phyloP scores from a whole-genome alignment of 92 coral and sea anemone genomes.

The Palythoa grandis region DNA sequence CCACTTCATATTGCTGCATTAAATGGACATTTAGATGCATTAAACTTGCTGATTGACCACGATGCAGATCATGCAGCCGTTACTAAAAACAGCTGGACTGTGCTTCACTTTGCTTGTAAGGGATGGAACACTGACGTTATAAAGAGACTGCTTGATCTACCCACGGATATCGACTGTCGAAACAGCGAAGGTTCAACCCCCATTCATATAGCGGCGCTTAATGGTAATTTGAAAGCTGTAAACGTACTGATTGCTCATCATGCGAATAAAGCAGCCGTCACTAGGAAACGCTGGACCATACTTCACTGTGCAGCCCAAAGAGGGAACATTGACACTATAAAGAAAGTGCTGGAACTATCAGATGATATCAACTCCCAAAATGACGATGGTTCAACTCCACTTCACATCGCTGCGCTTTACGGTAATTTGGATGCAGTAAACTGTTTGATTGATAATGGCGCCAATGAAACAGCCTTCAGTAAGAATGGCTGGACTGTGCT shows the following conservation, averaged over 20 bases:
- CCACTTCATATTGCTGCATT: slow-evolving; percentile 34
- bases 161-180: slow-evolving; percentile 36
- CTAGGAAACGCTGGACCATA: background rate
- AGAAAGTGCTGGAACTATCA: slow-evolving; percentile 17
- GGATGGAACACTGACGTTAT: slow-evolving; percentile 36
- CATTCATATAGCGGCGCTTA: slow-evolving; percentile 14
- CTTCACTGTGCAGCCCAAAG: slow-evolving; percentile 43
- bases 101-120: slow-evolving; percentile 37
- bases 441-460: background rate
- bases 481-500: background rate
- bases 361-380: slow-evolving; percentile 22
- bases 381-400: slow-evolving; percentile 10
- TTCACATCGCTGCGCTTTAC: slow-evolving; percentile 19
- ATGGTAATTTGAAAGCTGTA: slow-evolving; percentile 36
- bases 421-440: slow-evolving; percentile 30
- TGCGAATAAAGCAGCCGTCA: slow-evolving; percentile 26
- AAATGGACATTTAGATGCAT: slow-evolving; percentile 12
- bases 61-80: slow-evolving; percentile 29
- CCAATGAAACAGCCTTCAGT: slow-evolving; percentile 35
- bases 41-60: slow-evolving; percentile 3
- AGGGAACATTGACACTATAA: slow-evolving; percentile 28
- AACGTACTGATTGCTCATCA: background rate
- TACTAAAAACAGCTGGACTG: slow-evolving; percentile 31
- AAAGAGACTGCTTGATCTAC: slow-evolving; percentile 11
- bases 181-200: slow-evolving; percentile 20